Percentiles rank a stretch among this genome's conserved stretches.
These are phyloP conservation scores for Saxidomus purpurata DNA, from an alignment of 1,140 invertebrate species.

Conservation along the genomic window DNA sequence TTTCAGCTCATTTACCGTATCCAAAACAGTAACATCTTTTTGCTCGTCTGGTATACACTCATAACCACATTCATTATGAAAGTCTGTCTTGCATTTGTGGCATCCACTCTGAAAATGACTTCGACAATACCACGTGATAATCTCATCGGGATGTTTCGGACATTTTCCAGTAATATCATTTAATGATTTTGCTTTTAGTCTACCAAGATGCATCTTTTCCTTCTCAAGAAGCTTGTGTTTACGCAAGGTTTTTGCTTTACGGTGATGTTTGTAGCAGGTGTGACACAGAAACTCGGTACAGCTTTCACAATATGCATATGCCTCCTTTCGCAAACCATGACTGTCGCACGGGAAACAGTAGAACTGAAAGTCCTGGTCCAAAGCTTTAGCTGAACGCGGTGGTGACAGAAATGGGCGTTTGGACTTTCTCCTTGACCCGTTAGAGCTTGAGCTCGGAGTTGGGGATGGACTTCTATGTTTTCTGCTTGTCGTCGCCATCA, in stretches of 20 bases:
- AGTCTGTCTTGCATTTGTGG: background rate
- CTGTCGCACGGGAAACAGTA: slow-evolving; percentile 1
- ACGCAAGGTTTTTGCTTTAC: background rate
- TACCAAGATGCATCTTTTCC: background rate
- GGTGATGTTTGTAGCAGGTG: background rate
- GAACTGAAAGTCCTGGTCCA: background rate
- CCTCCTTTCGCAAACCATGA: background rate
- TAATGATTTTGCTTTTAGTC: background rate
- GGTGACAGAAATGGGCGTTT: background rate
- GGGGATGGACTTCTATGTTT: background rate
- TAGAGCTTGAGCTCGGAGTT: background rate
- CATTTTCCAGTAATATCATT: background rate
- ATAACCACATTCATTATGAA: background rate
- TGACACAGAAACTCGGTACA: background rate
- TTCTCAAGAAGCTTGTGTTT: background rate
- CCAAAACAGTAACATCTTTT: background rate
- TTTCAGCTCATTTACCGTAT: background rate
- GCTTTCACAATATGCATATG: background rate
- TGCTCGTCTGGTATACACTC: background rate
- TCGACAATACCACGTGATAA: background rate
- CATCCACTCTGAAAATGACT: background rate
- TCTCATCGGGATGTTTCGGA: background rate
- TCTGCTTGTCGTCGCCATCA: background rate
- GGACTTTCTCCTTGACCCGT: background rate
- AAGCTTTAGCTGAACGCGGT: background rate